These are phyloP conservation scores for Oryzias woworae DNA, from an alignment of 2,113 vertebrate genomes.

Conservation along the genomic window DNA sequence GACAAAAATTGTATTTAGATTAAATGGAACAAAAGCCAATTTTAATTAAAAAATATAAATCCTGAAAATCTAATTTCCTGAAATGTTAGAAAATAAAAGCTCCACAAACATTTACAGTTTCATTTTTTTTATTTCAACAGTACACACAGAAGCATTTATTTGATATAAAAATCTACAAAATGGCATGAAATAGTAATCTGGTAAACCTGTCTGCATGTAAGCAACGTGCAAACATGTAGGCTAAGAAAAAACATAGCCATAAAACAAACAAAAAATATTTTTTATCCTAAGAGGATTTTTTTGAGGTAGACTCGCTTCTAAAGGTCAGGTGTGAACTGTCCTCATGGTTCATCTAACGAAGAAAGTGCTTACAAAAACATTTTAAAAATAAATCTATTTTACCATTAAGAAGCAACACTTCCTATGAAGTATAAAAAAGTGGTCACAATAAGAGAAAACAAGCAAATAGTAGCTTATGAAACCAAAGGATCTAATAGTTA, in stretches of 20 bases:
- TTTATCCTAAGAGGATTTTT: constrained; percentile 3
- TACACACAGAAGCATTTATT: not conserved
- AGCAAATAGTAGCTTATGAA: not conserved
- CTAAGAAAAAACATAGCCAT: not conserved
- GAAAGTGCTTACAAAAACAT: not conserved
- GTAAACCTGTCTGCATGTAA: not conserved
- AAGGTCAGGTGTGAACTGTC: too few relatives aligned
- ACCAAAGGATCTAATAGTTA: not conserved
- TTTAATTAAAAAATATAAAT: not conserved
- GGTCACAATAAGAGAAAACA: not conserved
- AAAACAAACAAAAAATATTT: not conserved
- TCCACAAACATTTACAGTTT: not conserved
- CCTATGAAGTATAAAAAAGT: constrained; percentile 27
- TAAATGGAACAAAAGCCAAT: too few relatives aligned
- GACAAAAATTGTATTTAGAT: too few relatives aligned
- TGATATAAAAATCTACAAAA: constrained; percentile 25
- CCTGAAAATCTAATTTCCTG: not conserved
- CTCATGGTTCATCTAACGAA: not conserved
- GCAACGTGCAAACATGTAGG: not conserved
- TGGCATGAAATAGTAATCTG: constrained; percentile 11
- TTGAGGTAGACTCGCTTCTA: constrained; percentile 23
- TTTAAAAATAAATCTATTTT: too few relatives aligned
- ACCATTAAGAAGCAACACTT: too few relatives aligned
- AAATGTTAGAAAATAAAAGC: not conserved
- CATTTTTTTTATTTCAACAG: constrained; percentile 21